These are phyloP conservation scores for Pygathrix nemaeus DNA, from an alignment of 2,113 vertebrate species.

Conservation along the genomic window DNA sequence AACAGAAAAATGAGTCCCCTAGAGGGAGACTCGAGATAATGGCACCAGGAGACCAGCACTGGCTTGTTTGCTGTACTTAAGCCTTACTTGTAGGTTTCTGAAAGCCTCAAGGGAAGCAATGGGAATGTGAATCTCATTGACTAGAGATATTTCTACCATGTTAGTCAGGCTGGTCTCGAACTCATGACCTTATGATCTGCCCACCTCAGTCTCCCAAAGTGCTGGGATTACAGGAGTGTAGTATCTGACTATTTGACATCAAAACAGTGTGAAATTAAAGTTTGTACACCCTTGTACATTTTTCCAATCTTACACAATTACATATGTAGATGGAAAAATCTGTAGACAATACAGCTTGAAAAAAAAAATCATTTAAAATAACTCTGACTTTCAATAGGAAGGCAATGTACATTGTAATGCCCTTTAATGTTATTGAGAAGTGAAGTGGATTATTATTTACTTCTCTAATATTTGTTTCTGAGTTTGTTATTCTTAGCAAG, in stretches of 20 bases:
- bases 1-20: neutral
- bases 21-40: neutral
- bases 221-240: too few species aligned
- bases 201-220: too few species aligned
- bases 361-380: neutral
- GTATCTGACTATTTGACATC: neutral
- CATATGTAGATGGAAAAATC: neutral
- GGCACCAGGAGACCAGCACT: fast-evolving
- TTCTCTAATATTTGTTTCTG: neutral
- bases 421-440: neutral
- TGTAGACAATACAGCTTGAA: neutral
- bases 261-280: neutral
- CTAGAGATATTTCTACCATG: neutral
- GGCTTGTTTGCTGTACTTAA: neutral
- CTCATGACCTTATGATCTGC: too few species aligned
- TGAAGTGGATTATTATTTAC: neutral
- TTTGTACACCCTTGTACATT: neutral
- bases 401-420: neutral
- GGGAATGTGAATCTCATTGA: neutral
- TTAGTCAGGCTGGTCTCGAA: too few species aligned
- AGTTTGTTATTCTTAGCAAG: neutral
- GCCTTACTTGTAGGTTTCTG: neutral
- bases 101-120: neutral
- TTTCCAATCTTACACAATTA: neutral
- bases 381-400: neutral